Percentiles rank a stretch among this genome's conserved stretches.
phyloP scores from a whole-genome alignment of 2,888 invertebrate genomes.

The Ethmia dodecea region DNA sequence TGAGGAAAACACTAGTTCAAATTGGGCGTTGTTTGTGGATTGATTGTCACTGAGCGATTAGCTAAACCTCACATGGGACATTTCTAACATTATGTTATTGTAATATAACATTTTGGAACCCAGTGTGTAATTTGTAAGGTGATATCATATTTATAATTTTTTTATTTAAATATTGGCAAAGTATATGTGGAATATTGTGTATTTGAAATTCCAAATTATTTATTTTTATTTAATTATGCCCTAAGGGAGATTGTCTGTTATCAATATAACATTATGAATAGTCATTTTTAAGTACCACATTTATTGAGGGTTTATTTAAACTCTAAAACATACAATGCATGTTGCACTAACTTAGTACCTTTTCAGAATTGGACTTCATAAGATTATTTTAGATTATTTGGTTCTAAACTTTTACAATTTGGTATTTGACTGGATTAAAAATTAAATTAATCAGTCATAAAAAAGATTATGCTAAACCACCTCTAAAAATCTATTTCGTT shows the following conservation, averaged over 20 bases:
- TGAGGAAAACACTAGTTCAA: slow-evolving; percentile 5
- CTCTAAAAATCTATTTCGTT: no score
- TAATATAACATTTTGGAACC: slow-evolving; percentile 20
- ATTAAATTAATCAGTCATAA: no score
- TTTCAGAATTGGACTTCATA: no score
- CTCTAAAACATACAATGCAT: no score
- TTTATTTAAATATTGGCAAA: slow-evolving; percentile 27
- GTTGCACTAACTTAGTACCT: no score
- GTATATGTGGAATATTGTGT: slow-evolving; percentile 28
- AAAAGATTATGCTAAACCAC: no score
- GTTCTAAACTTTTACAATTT: no score
- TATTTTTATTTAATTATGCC: slow-evolving; percentile 14
- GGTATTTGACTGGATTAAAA: no score
- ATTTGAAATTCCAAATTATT: slow-evolving; percentile 21
- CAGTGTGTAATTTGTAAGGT: slow-evolving; percentile 34
- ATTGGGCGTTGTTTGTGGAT: slow-evolving; percentile 3
- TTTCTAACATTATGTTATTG: no score
- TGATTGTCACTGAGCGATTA: slow-evolving; percentile 3
- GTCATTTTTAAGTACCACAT: neutral
- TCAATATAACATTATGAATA: neutral
- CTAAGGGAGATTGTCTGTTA: slow-evolving; percentile 12
- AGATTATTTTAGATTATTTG: no score
- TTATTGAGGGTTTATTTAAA: no score
- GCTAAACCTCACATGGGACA: no score
- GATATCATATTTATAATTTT: slow-evolving; percentile 37